Percentiles rank a stretch among this genome's conserved stretches.
These are phyloP conservation scores for Bombus breviceps DNA, from an alignment of 1,140 invertebrate genomes.

Conservation along the genomic window DNA sequence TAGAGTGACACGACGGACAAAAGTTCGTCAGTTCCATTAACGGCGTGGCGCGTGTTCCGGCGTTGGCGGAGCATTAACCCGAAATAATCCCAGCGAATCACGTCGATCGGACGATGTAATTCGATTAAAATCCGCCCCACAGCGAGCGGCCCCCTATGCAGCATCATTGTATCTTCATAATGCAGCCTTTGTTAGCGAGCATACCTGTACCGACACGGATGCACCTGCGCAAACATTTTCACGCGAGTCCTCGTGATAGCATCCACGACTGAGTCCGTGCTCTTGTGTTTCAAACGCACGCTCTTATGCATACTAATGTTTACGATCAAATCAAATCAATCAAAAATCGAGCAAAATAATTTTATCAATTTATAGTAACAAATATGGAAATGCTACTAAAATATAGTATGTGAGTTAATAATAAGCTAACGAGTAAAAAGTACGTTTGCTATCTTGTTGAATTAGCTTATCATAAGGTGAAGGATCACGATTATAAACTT, in stretches of 20 bases:
- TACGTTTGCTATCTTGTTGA: neutral
- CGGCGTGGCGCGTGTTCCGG: neutral
- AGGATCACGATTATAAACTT: too few relatives aligned
- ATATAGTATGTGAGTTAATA: neutral
- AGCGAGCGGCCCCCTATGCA: neutral
- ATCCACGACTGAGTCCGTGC: neutral
- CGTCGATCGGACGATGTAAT: conserved; percentile 16
- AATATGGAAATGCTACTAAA: neutral
- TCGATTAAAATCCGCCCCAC: conserved; percentile 35
- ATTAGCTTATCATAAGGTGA: neutral
- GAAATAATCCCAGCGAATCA: conserved; percentile 8
- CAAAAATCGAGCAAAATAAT: neutral
- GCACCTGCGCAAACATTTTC: conserved; percentile 48
- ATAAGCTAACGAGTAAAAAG: neutral
- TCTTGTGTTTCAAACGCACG: neutral
- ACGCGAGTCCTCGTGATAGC: neutral
- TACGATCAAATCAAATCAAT: neutral
- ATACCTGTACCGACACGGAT: conserved; percentile 36
- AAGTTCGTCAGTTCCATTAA: conserved; percentile 5
- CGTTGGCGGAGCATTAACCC: neutral
- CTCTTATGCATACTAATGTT: neutral
- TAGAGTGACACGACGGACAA: neutral
- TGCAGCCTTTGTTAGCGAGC: conserved; percentile 32
- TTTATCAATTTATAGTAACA: neutral
- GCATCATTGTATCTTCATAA: conserved; percentile 28